Conservation (phyloP, 2,797 vertebrate genomes). For the Syngnathus rostellatus region DNA sequence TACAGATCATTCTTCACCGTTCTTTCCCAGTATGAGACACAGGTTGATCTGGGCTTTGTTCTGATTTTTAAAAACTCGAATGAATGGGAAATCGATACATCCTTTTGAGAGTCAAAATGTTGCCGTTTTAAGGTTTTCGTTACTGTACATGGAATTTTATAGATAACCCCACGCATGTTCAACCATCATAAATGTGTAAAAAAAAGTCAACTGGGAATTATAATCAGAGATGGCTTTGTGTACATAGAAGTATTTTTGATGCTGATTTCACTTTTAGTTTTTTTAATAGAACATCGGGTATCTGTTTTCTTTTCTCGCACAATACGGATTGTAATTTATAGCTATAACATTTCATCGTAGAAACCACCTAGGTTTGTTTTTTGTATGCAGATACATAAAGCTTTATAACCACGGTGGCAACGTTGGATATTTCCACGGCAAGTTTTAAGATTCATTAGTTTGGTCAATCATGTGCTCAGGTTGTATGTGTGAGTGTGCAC, state of each 20-base stretch:
- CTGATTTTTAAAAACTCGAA: background rate
- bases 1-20: background rate
- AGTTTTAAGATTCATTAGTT: background rate
- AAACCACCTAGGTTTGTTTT: background rate
- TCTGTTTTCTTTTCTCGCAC: too few species aligned
- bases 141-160: background rate
- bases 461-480: constrained; percentile 13
- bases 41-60: background rate
- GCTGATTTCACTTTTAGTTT: too few species aligned
- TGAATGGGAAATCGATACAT: background rate
- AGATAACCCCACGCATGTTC: too few species aligned
- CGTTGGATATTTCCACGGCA: too few species aligned
- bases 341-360: background rate
- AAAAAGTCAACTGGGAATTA: too few species aligned
- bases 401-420: background rate
- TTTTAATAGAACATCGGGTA: too few species aligned
- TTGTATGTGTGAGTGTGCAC: constrained; percentile 4
- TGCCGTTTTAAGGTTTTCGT: background rate
- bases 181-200: too few species aligned
- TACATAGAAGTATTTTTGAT: too few species aligned
- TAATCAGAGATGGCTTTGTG: too few species aligned
- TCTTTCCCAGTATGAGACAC: too few species aligned
- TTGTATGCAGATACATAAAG: background rate
- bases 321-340: too few species aligned
- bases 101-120: background rate